Evolutionary conservation across 2,797 vertebrate species (phyloP), one percentile per base, ranked within the genome.

Genomic region (Morus bassanus): DNA sequence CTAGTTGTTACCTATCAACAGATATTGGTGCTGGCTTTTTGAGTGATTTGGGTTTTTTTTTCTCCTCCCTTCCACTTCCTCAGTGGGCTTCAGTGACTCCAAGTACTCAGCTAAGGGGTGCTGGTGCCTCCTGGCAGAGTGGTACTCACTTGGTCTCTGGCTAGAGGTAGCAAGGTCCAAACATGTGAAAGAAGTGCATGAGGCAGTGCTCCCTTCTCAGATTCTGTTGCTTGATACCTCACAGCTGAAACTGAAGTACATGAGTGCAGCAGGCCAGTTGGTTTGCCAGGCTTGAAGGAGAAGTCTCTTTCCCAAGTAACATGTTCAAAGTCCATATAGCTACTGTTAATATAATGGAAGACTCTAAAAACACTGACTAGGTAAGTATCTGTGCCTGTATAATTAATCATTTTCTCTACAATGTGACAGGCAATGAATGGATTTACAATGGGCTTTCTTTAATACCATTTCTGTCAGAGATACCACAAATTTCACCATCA

Each of bases 381-480:
- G 84, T 84, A 93, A 95, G 91, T 91, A 82, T 73, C 59, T 88
- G 13, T 78, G 51, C 10, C 59, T 79, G 7, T 82, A 68, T 79
- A 91, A 91, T 86, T 91, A 90, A 93, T 93, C 43, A 76, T 73
- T 86, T 93, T 91, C 75, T 89, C 80, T 76, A 19, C 50, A 72
- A 45, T 24, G 24, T 82, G 88, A 89, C 83, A 96, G 91, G 53
- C 25, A 85, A 77, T 37, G 64, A 78, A 86, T 2, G 4, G 87
- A 80, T 87, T 77, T 78, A 80, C 35, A 72, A 64, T 41, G 27
- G n/a, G 7, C 37, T 93, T 94, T 74, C 45, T 83, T 85, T 88
- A 94, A 89, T 83, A 91, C 45, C 23, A 43, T 70, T 95, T 95
- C 86, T 94, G 37, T 85, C 89, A 94, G 56, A 92, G 45, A 91